phyloP scores from a whole-genome alignment of 1,140 invertebrate genomes.

The Theocolax elegans region DNA sequence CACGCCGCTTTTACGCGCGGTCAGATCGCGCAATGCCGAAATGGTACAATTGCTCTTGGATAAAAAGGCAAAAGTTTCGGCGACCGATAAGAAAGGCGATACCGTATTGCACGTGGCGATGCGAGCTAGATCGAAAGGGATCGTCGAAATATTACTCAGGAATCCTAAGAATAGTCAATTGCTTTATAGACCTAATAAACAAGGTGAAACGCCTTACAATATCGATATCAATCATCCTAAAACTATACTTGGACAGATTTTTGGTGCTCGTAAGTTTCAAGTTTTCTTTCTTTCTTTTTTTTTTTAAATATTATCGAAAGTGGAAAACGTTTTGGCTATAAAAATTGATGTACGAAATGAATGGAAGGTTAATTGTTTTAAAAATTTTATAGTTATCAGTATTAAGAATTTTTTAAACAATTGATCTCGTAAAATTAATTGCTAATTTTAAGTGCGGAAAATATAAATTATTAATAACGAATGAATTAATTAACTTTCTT shows the following conservation, averaged over 20 bases:
- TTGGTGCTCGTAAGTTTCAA: conserved; percentile 87
- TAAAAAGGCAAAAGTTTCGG: conserved; percentile 92
- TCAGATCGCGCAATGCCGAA: conserved; percentile 89
- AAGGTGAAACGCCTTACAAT: conserved; percentile 97
- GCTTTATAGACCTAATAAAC: conserved; percentile 93
- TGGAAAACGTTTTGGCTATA: too few species aligned
- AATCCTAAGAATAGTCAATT: conserved; percentile 97
- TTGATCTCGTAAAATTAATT: too few species aligned
- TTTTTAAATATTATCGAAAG: too few species aligned
- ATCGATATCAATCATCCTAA: conserved; percentile 96
- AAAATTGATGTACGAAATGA: too few species aligned
- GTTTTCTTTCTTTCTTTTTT: background rate
- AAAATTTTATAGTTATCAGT: too few species aligned
- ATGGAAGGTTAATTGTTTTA: too few species aligned
- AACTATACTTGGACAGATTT: conserved; percentile 94
- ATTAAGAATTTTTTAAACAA: too few species aligned
- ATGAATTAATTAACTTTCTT: too few species aligned
- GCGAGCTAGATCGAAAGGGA: conserved; percentile 90
- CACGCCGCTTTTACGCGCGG: conserved; percentile 90
- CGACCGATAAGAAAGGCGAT: conserved; percentile 95
- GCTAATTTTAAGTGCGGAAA: too few species aligned
- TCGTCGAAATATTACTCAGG: conserved; percentile 92
- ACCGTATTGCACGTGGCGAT: conserved; percentile 97
- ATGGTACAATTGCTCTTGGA: conserved; percentile 93
- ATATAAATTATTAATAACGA: too few species aligned